Base-by-base conservation (phyloP, 1,140 invertebrate species). In the Bombus haemorrhoidalis region DNA sequence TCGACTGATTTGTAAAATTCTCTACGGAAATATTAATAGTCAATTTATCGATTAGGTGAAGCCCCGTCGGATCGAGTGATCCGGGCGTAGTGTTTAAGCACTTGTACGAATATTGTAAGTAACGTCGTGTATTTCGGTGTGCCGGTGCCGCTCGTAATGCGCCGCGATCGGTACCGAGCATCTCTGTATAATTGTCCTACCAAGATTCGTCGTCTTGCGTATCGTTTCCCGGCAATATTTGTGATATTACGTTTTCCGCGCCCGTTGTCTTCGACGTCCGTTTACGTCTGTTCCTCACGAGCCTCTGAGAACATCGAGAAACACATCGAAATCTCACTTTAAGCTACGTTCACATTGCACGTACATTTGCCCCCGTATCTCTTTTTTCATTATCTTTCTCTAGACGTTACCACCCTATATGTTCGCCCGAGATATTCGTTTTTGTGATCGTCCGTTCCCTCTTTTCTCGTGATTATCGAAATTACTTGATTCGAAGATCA, bases 1-100 rank as follows among this genome's bases (percentile, higher is more conserved):
- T 92, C 93, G 93, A 94, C 93, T 94, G 93, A 95, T 92, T 93
- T 94, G 92, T 94, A 94, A 95, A 94, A 94, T 93, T 94, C 92
- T 93, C 92, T 92, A 93, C 87, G 91, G 92, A 90, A 95, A 93
- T 93, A 92, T 94, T 93, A 92, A 94, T 95, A 95, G 94, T 95
- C 94, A 95, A 95, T 95, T 95, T 94, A 94, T 92, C 89, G 92
- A 88, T 94, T 94, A 94, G 93, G 91, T 90, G 91, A 79, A 39
- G 57, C 75, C 76, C 86, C 78, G 59, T 74, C 69, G 83, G 69
- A 53, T 47, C 81, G 77, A 37, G 47, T 8, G 15, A 18, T 41
- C 69, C 66, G 66, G 72, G 89, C 83, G 86, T 79, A 91, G 89
- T 74, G n/a, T 89, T 66, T 87, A 89, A 91, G 90, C 87, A 90